phyloP scores from a whole-genome alignment of 2,888 invertebrate species.

The Asteroscopus sphinx region DNA sequence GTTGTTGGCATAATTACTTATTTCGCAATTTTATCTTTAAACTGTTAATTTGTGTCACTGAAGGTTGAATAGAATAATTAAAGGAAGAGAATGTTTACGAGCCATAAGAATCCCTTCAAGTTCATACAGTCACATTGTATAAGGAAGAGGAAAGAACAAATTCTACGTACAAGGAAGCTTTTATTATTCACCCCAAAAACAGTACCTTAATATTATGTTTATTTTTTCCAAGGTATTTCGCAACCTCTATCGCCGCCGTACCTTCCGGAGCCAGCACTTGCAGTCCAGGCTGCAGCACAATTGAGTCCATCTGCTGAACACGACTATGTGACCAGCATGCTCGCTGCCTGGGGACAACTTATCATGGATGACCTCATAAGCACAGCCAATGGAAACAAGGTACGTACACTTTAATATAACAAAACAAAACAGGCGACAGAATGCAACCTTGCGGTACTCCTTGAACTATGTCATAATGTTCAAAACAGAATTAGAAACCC shows the following conservation, averaged over 20 bases:
- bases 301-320: constrained; percentile 90
- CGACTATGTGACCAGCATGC: constrained; percentile 93
- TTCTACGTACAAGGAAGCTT: neutral
- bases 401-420: constrained; percentile 58
- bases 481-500: neutral
- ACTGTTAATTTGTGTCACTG: constrained; percentile 16
- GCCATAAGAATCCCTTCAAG: constrained; percentile 18
- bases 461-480: constrained; percentile 17
- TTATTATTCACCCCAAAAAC: neutral
- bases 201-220: neutral
- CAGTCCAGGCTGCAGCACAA: constrained; percentile 89
- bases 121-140: constrained; percentile 1
- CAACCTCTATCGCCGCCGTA: constrained; percentile 87
- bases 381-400: constrained; percentile 90
- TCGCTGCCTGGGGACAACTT: constrained; percentile 95
- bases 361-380: constrained; percentile 93
- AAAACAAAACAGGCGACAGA: constrained; percentile 24
- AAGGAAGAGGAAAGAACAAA: constrained; percentile 4
- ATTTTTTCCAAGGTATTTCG: constrained; percentile 67
- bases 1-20: constrained; percentile 15
- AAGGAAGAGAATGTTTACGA: constrained; percentile 26
- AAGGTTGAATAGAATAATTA: constrained; percentile 26
- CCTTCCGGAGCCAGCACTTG: constrained; percentile 90
- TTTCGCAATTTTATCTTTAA: constrained; percentile 25
- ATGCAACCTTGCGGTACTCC: constrained; percentile 40